phyloP scores from a whole-genome alignment of 2,113 vertebrate genomes.

The Takifugu flavidus region DNA sequence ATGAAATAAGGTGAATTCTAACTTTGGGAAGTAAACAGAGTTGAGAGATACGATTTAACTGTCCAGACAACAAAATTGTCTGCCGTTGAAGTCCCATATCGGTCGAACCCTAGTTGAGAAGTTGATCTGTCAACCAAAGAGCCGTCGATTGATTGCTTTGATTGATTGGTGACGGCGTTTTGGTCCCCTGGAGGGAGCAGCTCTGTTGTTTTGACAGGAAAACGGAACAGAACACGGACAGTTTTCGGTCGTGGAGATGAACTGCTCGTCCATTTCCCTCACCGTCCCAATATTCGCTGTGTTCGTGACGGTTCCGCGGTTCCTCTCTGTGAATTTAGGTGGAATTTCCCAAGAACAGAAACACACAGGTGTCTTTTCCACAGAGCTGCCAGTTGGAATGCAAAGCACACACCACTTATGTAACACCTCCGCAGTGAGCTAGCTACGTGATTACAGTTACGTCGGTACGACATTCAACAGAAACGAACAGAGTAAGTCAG shows the following conservation, averaged over 20 bases:
- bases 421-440: slow-evolving; percentile 57
- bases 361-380: slow-evolving; percentile 24
- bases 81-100: slow-evolving; percentile 12
- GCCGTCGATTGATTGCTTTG: slow-evolving; percentile 60
- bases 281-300: background rate
- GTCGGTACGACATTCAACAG: slow-evolving; percentile 60
- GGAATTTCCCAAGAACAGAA: slow-evolving; percentile 38
- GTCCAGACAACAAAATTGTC: too few species aligned
- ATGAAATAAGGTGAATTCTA: too few species aligned
- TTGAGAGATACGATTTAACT: too few species aligned
- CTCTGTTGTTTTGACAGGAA: slow-evolving; percentile 42
- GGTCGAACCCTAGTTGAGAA: slow-evolving; percentile 24
- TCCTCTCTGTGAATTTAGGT: slow-evolving; percentile 23
- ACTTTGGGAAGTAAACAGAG: too few species aligned
- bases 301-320: slow-evolving; percentile 10
- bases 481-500: slow-evolving; percentile 53
- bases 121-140: slow-evolving; percentile 32
- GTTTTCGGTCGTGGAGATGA: slow-evolving; percentile 28
- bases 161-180: slow-evolving; percentile 62
- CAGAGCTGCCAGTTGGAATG: slow-evolving; percentile 56
- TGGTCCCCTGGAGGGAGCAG: slow-evolving; percentile 32
- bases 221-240: slow-evolving; percentile 17
- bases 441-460: slow-evolving; percentile 61
- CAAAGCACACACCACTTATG: slow-evolving; percentile 58
- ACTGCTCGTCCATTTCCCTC: slow-evolving; percentile 16